These are phyloP conservation scores for Poecile montanus DNA, from an alignment of 2,797 vertebrate species.

Conservation along the genomic window DNA sequence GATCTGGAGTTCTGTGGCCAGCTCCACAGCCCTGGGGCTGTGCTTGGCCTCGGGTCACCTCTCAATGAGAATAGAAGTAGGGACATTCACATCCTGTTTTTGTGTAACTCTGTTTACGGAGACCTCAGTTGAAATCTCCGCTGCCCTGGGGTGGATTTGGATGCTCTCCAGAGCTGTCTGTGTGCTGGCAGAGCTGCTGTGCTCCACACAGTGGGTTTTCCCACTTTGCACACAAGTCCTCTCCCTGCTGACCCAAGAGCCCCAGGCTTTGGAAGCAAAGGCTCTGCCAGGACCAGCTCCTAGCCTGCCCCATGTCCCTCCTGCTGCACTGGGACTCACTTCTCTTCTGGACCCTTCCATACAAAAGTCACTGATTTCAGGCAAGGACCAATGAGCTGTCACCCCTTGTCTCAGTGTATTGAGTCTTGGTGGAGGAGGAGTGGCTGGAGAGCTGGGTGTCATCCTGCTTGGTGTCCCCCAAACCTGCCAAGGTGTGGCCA, in stretches of 20 bases:
- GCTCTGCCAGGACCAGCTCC: not conserved
- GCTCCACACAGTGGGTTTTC: not conserved
- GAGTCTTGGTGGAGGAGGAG: not conserved
- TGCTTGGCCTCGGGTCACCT: not conserved
- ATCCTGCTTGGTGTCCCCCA: not conserved
- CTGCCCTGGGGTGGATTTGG: slow-evolving; percentile 19
- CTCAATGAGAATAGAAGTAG: not conserved
- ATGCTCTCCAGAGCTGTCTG: not conserved
- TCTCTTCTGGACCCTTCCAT: not conserved
- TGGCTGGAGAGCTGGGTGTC: not conserved
- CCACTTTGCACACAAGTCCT: not conserved
- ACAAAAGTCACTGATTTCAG: not conserved
- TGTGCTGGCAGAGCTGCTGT: not conserved
- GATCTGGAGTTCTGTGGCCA: not conserved
- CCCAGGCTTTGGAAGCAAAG: not conserved
- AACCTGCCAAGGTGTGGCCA: not conserved
- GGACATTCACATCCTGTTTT: not conserved
- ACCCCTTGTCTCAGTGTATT: not conserved
- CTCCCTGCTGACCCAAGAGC: not conserved
- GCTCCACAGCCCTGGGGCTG: not conserved
- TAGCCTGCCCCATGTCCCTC: not conserved
- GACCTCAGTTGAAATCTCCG: not conserved
- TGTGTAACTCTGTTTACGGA: not conserved
- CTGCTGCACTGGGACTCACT: fast-evolving
- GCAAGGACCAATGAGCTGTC: not conserved